Conservation (phyloP, 2,888 invertebrate genomes). For the Oeneis ivallda region DNA sequence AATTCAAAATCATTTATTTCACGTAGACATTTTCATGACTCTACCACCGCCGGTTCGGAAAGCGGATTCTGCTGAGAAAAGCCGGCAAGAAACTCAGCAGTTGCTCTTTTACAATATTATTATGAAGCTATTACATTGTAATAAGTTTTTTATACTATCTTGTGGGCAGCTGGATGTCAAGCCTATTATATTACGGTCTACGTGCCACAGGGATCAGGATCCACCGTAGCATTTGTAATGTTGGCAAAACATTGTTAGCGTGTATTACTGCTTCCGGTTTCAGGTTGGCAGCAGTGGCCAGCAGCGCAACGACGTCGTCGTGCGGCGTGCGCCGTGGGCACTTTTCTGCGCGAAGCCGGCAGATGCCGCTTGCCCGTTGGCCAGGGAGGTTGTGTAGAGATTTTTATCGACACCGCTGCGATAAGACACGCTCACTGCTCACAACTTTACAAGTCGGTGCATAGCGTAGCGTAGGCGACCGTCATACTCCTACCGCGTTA, state of each 20-base stretch:
- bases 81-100: too few relatives aligned
- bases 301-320: background rate
- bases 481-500: background rate
- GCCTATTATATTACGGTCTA: background rate
- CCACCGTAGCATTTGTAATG: background rate
- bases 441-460: constrained; percentile 8
- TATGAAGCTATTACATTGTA: too few relatives aligned
- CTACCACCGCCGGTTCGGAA: too few relatives aligned
- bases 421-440: constrained; percentile 7
- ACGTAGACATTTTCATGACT: too few relatives aligned
- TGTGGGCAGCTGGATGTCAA: too few relatives aligned
- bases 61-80: too few relatives aligned
- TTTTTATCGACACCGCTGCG: background rate
- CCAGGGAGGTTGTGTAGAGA: background rate
- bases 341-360: background rate
- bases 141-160: too few relatives aligned
- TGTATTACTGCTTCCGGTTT: constrained; percentile 4
- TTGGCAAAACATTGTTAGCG: background rate
- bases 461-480: background rate
- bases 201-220: background rate
- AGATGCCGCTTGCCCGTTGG: background rate
- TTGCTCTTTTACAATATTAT: too few relatives aligned
- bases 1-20: too few relatives aligned
- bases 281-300: constrained; percentile 11
- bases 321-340: constrained; percentile 1